These are phyloP conservation scores for Phlogophora meticulosa DNA, from an alignment of 2,888 invertebrate species.

Conservation along the genomic window DNA sequence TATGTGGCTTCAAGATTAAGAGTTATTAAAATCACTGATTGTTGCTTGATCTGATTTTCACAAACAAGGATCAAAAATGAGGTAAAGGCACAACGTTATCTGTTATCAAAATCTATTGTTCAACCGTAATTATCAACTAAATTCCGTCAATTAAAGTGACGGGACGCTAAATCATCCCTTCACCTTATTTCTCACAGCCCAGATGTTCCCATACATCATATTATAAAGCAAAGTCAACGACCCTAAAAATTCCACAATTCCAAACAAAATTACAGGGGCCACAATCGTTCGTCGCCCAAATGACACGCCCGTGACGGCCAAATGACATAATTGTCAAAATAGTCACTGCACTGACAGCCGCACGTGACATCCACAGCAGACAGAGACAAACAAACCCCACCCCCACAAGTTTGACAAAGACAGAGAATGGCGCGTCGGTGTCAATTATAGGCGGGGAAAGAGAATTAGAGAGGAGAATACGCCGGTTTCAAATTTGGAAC, in stretches of 20 bases:
- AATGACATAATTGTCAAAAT: slow-evolving; percentile 92
- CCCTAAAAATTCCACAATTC: slow-evolving; percentile 86
- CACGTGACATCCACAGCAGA: slow-evolving; percentile 86
- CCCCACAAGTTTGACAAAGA: slow-evolving; percentile 70
- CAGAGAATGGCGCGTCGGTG: slow-evolving; percentile 84
- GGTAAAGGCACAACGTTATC: not conserved
- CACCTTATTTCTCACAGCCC: slow-evolving; percentile 72
- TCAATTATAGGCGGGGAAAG: slow-evolving; percentile 91
- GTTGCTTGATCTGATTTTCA: not conserved
- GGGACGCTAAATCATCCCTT: slow-evolving; percentile 54
- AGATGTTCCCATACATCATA: slow-evolving; percentile 88
- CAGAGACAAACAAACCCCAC: slow-evolving; percentile 71
- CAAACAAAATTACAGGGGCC: slow-evolving; percentile 88
- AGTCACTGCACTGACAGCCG: slow-evolving; percentile 88
- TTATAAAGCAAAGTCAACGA: slow-evolving; percentile 82
- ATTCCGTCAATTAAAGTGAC: slow-evolving; percentile 48
- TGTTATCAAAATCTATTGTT: slow-evolving; percentile 27
- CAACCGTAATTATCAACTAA: slow-evolving; percentile 23
- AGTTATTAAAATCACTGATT: not conserved
- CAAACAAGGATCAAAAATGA: not conserved
- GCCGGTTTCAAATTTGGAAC: slow-evolving; percentile 90
- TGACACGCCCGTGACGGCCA: slow-evolving; percentile 89
- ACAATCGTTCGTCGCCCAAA: slow-evolving; percentile 89
- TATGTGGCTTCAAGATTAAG: not conserved
- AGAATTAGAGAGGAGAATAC: slow-evolving; percentile 88